Evolutionary conservation across 2,113 vertebrate genomes (phyloP).

Genomic region (Collichthys lucidus): DNA sequence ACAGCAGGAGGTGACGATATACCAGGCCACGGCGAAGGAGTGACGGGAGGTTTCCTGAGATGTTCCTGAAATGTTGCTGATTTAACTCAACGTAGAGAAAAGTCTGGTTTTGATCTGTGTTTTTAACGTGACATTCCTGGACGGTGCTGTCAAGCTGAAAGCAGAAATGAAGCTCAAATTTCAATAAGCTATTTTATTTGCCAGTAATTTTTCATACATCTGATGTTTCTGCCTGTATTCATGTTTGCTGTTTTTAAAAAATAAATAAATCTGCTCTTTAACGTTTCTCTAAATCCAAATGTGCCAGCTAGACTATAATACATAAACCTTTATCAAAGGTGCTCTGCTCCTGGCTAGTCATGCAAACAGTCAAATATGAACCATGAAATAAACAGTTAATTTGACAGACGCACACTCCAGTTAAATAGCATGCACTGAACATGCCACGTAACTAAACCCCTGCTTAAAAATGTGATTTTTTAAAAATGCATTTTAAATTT

Average conservation of each 20-base stretch:
- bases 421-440: conserved; percentile 24
- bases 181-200: conserved; percentile 64
- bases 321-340: conserved; percentile 25
- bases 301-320: conserved; percentile 6
- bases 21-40: conserved; percentile 83
- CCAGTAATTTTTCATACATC: conserved; percentile 50
- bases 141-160: not conserved
- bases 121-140: conserved; percentile 42
- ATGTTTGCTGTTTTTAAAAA: conserved; percentile 31
- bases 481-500: conserved; percentile 19
- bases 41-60: conserved; percentile 54
- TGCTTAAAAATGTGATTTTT: conserved; percentile 12
- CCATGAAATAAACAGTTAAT: conserved; percentile 15
- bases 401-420: not conserved
- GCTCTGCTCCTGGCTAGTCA: conserved; percentile 4
- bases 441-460: conserved; percentile 14
- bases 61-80: not conserved
- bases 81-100: conserved; percentile 4
- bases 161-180: conserved; percentile 48
- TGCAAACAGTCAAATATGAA: conserved; percentile 23
- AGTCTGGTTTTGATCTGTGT: not conserved
- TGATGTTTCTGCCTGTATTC: conserved; percentile 31
- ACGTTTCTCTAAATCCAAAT: conserved; percentile 15
- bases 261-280: conserved; percentile 33
- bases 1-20: conserved; percentile 87